These are phyloP conservation scores for Theristicus caerulescens DNA, from an alignment of 2,113 vertebrate species.

Conservation along the genomic window DNA sequence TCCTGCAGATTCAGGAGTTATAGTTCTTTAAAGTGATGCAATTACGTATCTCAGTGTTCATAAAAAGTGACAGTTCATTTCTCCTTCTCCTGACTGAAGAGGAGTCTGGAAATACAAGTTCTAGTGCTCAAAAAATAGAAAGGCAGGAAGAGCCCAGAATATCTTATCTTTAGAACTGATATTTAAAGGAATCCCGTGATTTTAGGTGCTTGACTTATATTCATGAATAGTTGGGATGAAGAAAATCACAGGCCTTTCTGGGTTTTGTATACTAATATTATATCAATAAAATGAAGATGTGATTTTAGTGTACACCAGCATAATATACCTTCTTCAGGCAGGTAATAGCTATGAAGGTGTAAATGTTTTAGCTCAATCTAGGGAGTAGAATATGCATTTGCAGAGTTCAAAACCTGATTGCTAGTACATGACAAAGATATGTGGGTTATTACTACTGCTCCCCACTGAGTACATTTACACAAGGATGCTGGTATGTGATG, in stretches of 20 bases:
- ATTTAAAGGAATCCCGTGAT: background rate
- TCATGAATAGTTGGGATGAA: background rate
- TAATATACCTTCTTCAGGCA: background rate
- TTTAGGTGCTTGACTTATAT: background rate
- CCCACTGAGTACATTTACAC: background rate
- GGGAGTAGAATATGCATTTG: background rate
- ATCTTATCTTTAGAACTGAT: background rate
- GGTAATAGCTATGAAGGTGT: background rate
- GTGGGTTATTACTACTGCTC: background rate
- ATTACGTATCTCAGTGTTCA: background rate
- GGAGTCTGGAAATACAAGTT: background rate
- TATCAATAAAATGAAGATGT: background rate
- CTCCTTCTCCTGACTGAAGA: background rate
- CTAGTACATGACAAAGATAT: background rate
- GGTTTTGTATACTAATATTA: background rate
- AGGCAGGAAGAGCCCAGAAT: background rate
- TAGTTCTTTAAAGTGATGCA: background rate
- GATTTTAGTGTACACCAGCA: background rate
- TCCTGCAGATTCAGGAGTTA: background rate
- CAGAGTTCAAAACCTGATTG: background rate
- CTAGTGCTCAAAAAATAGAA: background rate
- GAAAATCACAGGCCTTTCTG: background rate
- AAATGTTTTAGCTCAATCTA: background rate
- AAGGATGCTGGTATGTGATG: fast-evolving
- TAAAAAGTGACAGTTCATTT: background rate